These are phyloP conservation scores for Oscheius sp. DNA, from an alignment of 1,140 invertebrate species.

Conservation along the genomic window DNA sequence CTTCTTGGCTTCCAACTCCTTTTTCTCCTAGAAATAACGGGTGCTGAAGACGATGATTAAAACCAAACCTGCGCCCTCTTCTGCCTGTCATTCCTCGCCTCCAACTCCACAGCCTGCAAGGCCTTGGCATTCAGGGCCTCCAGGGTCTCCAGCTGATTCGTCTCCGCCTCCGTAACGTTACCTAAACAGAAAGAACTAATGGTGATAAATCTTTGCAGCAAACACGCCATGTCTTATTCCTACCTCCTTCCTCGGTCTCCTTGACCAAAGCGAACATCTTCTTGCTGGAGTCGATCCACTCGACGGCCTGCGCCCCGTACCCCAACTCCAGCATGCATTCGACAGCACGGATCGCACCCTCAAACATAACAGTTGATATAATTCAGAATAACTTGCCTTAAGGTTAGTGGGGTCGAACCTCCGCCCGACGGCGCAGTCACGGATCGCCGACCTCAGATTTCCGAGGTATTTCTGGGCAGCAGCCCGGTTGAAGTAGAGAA, in stretches of 20 bases:
- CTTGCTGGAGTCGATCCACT: slow-evolving; percentile 43
- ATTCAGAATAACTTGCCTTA: slow-evolving; percentile 52
- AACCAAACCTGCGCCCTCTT: slow-evolving; percentile 24
- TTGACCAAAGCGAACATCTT: slow-evolving; percentile 13
- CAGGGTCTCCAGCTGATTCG: slow-evolving; percentile 23
- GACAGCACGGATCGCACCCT: slow-evolving; percentile 48
- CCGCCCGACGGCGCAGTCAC: slow-evolving; percentile 63
- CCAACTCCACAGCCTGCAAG: neutral
- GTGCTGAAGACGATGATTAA: slow-evolving; percentile 19
- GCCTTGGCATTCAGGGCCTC: slow-evolving; percentile 32
- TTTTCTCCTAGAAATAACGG: slow-evolving; percentile 26
- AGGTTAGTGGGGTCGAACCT: slow-evolving; percentile 64
- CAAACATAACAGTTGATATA: slow-evolving; percentile 21
- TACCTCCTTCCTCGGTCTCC: slow-evolving; percentile 5
- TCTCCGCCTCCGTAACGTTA: slow-evolving; percentile 28
- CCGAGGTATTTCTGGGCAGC: slow-evolving; percentile 81
- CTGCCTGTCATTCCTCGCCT: slow-evolving; percentile 41
- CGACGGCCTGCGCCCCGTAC: slow-evolving; percentile 45
- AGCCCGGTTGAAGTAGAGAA: slow-evolving; percentile 84
- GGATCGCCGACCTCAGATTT: slow-evolving; percentile 67
- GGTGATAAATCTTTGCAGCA: no score
- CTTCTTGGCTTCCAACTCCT: slow-evolving; percentile 30
- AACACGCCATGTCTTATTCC: no score
- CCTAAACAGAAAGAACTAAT: no score
- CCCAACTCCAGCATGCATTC: slow-evolving; percentile 50